Evolutionary conservation across 1,140 invertebrate genomes (phyloP), one percentile per base, ranked within the genome.

Genomic region (Microplitis demolitor): DNA sequence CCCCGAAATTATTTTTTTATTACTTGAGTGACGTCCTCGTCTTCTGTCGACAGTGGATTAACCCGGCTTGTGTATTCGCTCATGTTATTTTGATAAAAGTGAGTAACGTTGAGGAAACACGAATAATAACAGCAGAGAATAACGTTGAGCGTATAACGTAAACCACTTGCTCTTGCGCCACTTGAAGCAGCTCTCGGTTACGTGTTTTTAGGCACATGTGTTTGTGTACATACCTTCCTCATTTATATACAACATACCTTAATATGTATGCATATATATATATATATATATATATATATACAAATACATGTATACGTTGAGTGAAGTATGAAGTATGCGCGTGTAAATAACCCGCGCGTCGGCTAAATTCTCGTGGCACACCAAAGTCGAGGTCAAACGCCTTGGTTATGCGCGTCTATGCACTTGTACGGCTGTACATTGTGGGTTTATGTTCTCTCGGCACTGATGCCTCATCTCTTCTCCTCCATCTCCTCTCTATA

Each of bases 341-440:
- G 51, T 33, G 54, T 58, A 68, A 68, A 68, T 68, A 68, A 68
- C 53, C 51, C 54, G 35, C 53, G 34, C 54, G 31, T 16, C 16
- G 53, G 51, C 14, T 68, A 58, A 68, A 68, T 68, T 68, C 54
- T 33, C 66, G 66, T 68, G 66, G 66, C 66, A 68, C 53, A 60
- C 66, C 66, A 68, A 33, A 64, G n/a, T 35, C 34, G 69, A 54
- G 69, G 69, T 71, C 69, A 71, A 71, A 66, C 61, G 69, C 62
- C 69, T 71, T 71, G 61, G 69, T 71, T 71, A 71, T 71, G 51
- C 51, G n/a, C 69, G 62, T 71, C 45, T 71, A 45, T 45, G 69
- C 61, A 71, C 69, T 71, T 71, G 69, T 64, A 56, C 39, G 51
- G 50, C 39, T 45, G 35, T 71, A 54, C 60, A 50, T 24, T 71